These are phyloP conservation scores for Tetanocera ferruginea DNA, from an alignment of 2,888 invertebrate species.

Conservation along the genomic window DNA sequence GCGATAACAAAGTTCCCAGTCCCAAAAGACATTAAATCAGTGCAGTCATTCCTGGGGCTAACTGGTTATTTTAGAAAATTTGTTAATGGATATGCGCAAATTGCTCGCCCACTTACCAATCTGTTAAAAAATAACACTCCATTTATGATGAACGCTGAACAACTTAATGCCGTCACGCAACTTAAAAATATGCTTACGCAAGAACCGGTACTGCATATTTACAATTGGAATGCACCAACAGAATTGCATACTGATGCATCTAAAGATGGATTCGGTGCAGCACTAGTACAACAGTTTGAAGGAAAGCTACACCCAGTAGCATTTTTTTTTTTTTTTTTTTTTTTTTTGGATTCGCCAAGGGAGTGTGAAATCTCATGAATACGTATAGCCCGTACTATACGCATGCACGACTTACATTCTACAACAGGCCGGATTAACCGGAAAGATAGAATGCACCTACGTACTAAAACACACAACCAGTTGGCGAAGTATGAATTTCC, in stretches of 20 bases:
- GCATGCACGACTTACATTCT: too few species aligned
- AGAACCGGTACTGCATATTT: slow-evolving; percentile 41
- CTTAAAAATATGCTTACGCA: slow-evolving; percentile 17
- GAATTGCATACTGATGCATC: slow-evolving; percentile 47
- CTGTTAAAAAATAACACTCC: slow-evolving; percentile 12
- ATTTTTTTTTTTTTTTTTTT: too few species aligned
- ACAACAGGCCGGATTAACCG: too few species aligned
- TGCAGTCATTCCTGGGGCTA: slow-evolving; percentile 28
- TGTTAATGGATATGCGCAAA: slow-evolving; percentile 8
- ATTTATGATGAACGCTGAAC: background rate
- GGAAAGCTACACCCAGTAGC: slow-evolving; percentile 20
- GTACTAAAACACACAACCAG: too few species aligned
- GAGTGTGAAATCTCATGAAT: too few species aligned
- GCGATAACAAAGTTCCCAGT: background rate
- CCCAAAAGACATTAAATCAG: slow-evolving; percentile 14
- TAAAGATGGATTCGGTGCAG: slow-evolving; percentile 42
- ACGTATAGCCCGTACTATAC: too few species aligned
- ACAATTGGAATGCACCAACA: slow-evolving; percentile 27
- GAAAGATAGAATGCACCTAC: too few species aligned
- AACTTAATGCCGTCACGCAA: slow-evolving; percentile 7
- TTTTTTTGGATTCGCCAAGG: too few species aligned
- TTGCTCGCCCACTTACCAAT: background rate
- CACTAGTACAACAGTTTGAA: slow-evolving; percentile 36
- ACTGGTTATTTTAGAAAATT: slow-evolving; percentile 23
- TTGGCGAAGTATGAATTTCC: too few species aligned